phyloP scores from a whole-genome alignment of 2,888 invertebrate genomes.

The Zygaena filipendulae region DNA sequence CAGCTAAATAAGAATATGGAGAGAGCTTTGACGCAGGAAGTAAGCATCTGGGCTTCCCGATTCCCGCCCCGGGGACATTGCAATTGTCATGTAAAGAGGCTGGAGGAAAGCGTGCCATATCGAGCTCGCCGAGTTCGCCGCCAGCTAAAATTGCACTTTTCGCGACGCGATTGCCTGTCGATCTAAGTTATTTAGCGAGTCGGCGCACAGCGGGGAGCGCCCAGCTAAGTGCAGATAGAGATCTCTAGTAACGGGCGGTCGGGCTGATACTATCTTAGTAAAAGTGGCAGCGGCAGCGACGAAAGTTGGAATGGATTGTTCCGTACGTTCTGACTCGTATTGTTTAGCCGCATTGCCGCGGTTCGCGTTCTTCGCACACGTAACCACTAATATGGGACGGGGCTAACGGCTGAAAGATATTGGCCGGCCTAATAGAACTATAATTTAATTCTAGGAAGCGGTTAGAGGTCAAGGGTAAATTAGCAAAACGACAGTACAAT shows the following conservation, averaged over 20 bases:
- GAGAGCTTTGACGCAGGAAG: no score
- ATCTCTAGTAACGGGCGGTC: slow-evolving; percentile 31
- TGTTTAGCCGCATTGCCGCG: no score
- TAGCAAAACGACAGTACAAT: no score
- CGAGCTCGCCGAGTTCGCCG: slow-evolving; percentile 38
- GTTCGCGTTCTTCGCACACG: no score
- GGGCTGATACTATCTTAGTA: slow-evolving; percentile 27
- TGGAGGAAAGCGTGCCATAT: slow-evolving; percentile 35
- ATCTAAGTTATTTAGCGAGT: slow-evolving; percentile 48
- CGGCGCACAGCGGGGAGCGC: slow-evolving; percentile 29
- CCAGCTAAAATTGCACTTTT: slow-evolving; percentile 63
- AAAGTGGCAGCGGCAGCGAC: slow-evolving; percentile 20
- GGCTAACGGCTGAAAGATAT: no score
- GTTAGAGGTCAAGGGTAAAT: no score
- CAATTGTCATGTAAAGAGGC: slow-evolving; percentile 62
- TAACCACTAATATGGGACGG: no score
- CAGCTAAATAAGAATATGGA: slow-evolving; percentile 5
- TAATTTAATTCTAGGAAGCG: no score
- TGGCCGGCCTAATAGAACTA: no score
- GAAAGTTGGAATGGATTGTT: slow-evolving; percentile 8
- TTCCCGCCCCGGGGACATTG: slow-evolving; percentile 44
- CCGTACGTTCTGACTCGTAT: not conserved
- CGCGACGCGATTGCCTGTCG: slow-evolving; percentile 56
- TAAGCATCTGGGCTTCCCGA: no score
- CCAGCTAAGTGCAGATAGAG: slow-evolving; percentile 46